These are phyloP conservation scores for Philereme vetulata DNA, from an alignment of 2,888 invertebrate genomes.

Conservation along the genomic window DNA sequence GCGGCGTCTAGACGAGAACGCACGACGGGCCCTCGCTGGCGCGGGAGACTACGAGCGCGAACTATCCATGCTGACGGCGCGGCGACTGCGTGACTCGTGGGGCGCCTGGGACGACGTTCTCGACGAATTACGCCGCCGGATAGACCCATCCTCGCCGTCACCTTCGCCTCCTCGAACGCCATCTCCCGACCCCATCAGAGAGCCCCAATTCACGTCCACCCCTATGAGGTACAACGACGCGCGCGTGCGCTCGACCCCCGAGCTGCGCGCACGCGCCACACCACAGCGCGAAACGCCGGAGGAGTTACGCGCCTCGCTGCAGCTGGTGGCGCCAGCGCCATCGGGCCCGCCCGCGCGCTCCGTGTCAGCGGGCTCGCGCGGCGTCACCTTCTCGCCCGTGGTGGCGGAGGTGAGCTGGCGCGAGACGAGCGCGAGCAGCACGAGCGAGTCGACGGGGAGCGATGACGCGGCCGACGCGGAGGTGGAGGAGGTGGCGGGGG, in stretches of 20 bases:
- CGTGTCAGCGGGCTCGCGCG: conserved; percentile 80
- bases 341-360: conserved; percentile 69
- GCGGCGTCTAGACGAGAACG: conserved; percentile 70
- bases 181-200: conserved; percentile 67
- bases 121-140: conserved; percentile 72
- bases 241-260: conserved; percentile 84
- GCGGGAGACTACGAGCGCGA: conserved; percentile 83
- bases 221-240: conserved; percentile 79
- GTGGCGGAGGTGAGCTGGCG: conserved; percentile 92
- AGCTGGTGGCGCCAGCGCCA: conserved; percentile 78
- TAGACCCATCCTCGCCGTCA: conserved; percentile 67
- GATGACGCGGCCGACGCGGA: conserved; percentile 77
- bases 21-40: conserved; percentile 74
- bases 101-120: conserved; percentile 81
- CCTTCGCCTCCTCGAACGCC: conserved; percentile 73
- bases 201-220: conserved; percentile 83
- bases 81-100: conserved; percentile 74
- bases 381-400: conserved; percentile 91
- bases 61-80: conserved; percentile 82
- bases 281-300: conserved; percentile 76
- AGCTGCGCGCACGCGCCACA: conserved; percentile 77
- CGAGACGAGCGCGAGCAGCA: conserved; percentile 82
- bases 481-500: conserved; percentile 62
- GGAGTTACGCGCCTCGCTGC: conserved; percentile 79
- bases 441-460: conserved; percentile 68